Conservation (phyloP, 2,797 vertebrate genomes). For the Phoxinus dragarum region DNA sequence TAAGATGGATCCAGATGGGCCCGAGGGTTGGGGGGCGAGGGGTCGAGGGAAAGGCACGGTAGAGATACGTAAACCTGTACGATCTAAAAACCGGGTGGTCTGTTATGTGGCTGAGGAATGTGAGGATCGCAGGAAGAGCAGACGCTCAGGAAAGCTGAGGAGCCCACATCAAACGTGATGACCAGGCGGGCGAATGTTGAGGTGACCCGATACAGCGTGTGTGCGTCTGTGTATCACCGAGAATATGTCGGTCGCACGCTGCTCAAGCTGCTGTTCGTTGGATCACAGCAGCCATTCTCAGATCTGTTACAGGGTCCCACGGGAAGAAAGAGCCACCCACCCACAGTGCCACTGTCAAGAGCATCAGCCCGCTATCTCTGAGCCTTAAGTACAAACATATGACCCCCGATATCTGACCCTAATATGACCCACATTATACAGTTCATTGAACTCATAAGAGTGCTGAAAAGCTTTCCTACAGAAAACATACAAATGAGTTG, state of each 20-base stretch:
- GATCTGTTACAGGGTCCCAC: conserved; percentile 67
- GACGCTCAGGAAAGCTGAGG: conserved; percentile 58
- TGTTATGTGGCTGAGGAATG: conserved; percentile 51
- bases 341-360: conserved; percentile 49
- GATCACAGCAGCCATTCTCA: conserved; percentile 68
- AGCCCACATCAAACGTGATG: conserved; percentile 72
- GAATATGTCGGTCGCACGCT: conserved; percentile 63
- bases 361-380: conserved; percentile 5
- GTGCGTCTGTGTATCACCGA: conserved; percentile 38
- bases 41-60: conserved; percentile 69
- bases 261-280: conserved; percentile 56
- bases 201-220: conserved; percentile 57
- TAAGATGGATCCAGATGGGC: conserved; percentile 77
- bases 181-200: conserved; percentile 47
- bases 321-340: conserved; percentile 56
- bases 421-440: not conserved
- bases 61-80: conserved; percentile 69
- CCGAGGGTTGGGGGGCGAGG: conserved; percentile 56
- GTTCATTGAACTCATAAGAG: not conserved
- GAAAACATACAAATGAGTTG: not conserved
- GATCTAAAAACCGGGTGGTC: conserved; percentile 76
- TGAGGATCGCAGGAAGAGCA: conserved; percentile 60
- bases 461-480: not conserved
- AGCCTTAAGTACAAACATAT: conserved; percentile 12
- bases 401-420: conserved; percentile 23